Evolutionary conservation across 2,888 invertebrate genomes (phyloP).

Genomic region (Elysia crispata): DNA sequence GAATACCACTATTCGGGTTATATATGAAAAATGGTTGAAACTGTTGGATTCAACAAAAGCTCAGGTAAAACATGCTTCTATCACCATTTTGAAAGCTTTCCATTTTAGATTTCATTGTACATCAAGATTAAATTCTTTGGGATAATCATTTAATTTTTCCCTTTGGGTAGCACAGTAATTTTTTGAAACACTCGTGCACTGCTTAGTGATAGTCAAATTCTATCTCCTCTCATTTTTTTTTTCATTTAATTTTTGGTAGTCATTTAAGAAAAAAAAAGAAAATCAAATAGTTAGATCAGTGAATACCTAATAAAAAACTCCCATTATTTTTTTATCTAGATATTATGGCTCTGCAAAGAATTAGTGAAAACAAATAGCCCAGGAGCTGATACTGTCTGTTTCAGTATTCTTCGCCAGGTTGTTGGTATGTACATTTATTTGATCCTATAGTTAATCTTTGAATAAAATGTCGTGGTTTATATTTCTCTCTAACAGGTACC

Average conservation of each 20-base stretch:
- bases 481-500: too few species aligned
- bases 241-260: too few species aligned
- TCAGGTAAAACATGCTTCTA: constrained; percentile 68
- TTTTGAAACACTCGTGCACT: too few species aligned
- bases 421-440: constrained; percentile 81
- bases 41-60: constrained; percentile 88
- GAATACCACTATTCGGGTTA: constrained; percentile 88
- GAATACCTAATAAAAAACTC: too few species aligned
- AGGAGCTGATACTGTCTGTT: constrained; percentile 92
- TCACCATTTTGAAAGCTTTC: too few species aligned
- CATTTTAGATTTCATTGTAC: too few species aligned
- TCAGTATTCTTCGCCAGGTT: constrained; percentile 94
- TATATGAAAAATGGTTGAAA: constrained; percentile 92
- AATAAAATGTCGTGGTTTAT: too few species aligned
- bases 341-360: constrained; percentile 93
- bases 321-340: constrained; percentile 79
- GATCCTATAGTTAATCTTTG: too few species aligned
- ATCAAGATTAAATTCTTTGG: too few species aligned
- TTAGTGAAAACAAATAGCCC: constrained; percentile 93
- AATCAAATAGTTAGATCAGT: too few species aligned
- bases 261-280: too few species aligned
- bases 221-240: not conserved
- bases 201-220: not conserved
- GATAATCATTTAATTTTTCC: not conserved
- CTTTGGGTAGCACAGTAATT: not conserved